A percentile compares a stretch with the other conserved stretches of the same genome.
These are phyloP conservation scores for Hypena proboscidalis DNA, from an alignment of 2,888 invertebrate genomes.

Conservation along the genomic window DNA sequence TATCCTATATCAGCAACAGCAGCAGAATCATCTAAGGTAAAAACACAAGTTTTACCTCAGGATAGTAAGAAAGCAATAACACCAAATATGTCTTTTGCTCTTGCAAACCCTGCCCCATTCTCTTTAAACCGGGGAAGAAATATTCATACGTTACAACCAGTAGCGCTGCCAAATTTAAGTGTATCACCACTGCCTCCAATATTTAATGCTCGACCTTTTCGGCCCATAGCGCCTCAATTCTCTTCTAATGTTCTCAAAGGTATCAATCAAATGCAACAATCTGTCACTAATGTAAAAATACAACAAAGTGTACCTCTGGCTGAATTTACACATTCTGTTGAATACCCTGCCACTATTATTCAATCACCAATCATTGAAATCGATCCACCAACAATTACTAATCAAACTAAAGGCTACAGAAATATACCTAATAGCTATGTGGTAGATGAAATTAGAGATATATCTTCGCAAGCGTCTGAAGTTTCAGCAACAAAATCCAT, in stretches of 20 bases:
- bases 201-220: constrained; percentile 86
- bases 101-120: constrained; percentile 77
- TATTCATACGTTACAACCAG: constrained; percentile 82
- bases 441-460: constrained; percentile 76
- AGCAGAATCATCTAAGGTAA: constrained; percentile 74
- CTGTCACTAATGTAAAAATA: constrained; percentile 77
- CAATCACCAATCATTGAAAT: constrained; percentile 89
- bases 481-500: constrained; percentile 74
- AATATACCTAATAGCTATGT: constrained; percentile 71
- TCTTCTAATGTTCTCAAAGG: constrained; percentile 58
- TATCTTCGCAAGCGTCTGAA: constrained; percentile 82
- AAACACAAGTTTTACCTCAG: constrained; percentile 68
- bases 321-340: constrained; percentile 89
- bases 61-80: constrained; percentile 44
- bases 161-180: constrained; percentile 88
- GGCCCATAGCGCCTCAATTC: constrained; percentile 58
- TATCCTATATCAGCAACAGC: constrained; percentile 71
- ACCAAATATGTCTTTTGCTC: constrained; percentile 65
- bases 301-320: constrained; percentile 88
- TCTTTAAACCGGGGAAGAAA: constrained; percentile 75
- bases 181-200: constrained; percentile 86
- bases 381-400: constrained; percentile 60
- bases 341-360: constrained; percentile 89
- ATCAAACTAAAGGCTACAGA: constrained; percentile 72
- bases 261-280: constrained; percentile 62